A percentile compares a stretch with the other conserved stretches of the same genome.
Evolutionary conservation across 2,888 invertebrate species (phyloP).

Genomic region (Caenorhabditis sp.): DNA sequence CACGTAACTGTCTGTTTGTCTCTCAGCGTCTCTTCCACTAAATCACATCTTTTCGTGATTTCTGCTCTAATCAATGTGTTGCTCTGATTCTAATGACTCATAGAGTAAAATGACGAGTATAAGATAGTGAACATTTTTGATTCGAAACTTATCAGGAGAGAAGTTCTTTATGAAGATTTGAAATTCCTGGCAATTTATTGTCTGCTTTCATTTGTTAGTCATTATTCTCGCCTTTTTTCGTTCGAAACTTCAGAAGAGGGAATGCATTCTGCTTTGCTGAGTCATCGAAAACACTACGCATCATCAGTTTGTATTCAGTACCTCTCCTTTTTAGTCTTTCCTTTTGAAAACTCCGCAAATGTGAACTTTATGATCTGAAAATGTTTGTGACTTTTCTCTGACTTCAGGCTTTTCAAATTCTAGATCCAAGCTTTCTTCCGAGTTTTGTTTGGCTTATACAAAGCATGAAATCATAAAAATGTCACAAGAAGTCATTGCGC

Average conservation of each 20-base stretch:
- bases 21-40: background rate
- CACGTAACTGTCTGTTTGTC: conserved; percentile 25
- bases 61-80: conserved; percentile 16
- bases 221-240: background rate
- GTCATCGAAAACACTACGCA: background rate
- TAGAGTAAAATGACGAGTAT: conserved; percentile 1
- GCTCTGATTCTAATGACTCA: conserved; percentile 13
- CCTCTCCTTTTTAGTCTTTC: background rate
- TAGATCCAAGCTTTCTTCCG: background rate
- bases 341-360: background rate
- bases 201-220: background rate
- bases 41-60: conserved; percentile 25
- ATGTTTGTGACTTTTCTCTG: background rate
- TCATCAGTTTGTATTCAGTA: background rate
- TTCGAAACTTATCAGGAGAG: background rate
- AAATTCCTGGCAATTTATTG: background rate
- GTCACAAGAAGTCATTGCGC: conserved; percentile 1
- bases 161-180: background rate
- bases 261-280: background rate
- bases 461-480: conserved; percentile 8
- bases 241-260: background rate
- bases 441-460: background rate
- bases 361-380: background rate
- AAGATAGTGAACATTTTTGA: background rate
- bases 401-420: no score